A percentile compares a stretch with the other conserved stretches of the same genome.
phyloP scores from a whole-genome alignment of 2,888 invertebrate genomes.

The Hypolimnas misippus region DNA sequence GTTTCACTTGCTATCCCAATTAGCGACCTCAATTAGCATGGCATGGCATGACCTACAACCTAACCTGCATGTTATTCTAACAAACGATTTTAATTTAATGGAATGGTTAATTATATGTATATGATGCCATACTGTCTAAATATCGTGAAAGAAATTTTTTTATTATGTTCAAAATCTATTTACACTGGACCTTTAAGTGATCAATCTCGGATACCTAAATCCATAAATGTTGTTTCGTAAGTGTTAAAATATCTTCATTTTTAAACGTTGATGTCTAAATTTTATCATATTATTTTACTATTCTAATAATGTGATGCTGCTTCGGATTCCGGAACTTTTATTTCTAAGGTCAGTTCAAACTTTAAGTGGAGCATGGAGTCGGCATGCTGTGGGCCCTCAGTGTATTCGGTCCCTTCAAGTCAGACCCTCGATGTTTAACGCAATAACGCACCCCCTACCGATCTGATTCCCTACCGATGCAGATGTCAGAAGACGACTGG shows the following conservation, averaged over 20 bases:
- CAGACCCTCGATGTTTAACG: conserved; percentile 33
- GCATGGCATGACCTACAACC: conserved; percentile 75
- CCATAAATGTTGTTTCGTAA: conserved; percentile 12
- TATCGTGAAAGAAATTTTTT: background rate
- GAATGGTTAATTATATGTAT: background rate
- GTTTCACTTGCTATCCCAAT: conserved; percentile 80
- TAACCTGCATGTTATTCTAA: conserved; percentile 68
- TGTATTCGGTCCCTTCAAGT: conserved; percentile 52
- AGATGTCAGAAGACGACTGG: background rate
- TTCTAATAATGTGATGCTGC: conserved; percentile 81
- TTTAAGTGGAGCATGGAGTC: conserved; percentile 74
- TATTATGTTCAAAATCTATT: conserved; percentile 11
- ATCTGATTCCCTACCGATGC: conserved; percentile 1
- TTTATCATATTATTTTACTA: conserved; percentile 58
- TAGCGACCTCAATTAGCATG: conserved; percentile 67
- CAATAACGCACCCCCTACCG: conserved; percentile 21
- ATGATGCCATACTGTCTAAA: background rate
- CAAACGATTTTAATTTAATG: conserved; percentile 21
- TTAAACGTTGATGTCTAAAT: conserved; percentile 30
- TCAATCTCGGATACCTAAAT: background rate
- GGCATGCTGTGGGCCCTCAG: conserved; percentile 70
- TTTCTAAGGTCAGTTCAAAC: conserved; percentile 79
- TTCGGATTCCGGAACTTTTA: conserved; percentile 79
- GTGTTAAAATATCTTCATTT: conserved; percentile 18
- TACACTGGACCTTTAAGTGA: conserved; percentile 12